phyloP scores from a whole-genome alignment of 30 jellyfish, hydroid and myxozoan genomes.

The Pseudorhiza aurosa region DNA sequence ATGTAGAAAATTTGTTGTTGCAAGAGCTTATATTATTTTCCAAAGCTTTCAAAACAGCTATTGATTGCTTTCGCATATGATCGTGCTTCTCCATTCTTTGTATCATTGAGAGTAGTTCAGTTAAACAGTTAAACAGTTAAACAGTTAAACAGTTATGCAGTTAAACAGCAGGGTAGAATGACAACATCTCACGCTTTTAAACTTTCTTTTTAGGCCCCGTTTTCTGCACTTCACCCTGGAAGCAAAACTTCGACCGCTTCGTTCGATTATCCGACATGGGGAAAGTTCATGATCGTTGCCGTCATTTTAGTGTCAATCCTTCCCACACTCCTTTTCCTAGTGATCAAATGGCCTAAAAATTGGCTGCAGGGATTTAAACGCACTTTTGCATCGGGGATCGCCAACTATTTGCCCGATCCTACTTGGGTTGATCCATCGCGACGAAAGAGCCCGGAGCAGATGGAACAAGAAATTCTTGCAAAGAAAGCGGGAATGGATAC shows the following conservation, averaged over 20 bases:
- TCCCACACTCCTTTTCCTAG: conserved; percentile 69
- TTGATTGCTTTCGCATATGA: no score
- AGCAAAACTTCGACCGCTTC: conserved; percentile 70
- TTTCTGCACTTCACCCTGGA: conserved; percentile 82
- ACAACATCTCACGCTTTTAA: no score
- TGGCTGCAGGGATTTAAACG: conserved; percentile 75
- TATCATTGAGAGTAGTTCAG: no score
- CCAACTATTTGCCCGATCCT: conserved; percentile 90
- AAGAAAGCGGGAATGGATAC: conserved; percentile 22
- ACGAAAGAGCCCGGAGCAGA: conserved; percentile 74
- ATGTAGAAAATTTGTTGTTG: no score
- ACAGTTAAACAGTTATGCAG: no score
- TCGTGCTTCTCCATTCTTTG: no score
- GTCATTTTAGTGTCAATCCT: conserved; percentile 63
- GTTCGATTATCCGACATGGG: conserved; percentile 87
- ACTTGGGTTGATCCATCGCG: conserved; percentile 73
- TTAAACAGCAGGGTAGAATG: no score
- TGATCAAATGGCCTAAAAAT: conserved; percentile 81
- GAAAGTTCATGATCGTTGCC: conserved; percentile 65
- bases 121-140: no score
- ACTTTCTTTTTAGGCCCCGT: conserved; percentile 68
- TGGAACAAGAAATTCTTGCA: conserved; percentile 63
- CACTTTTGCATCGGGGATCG: conserved; percentile 63
- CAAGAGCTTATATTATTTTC: no score
- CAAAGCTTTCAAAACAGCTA: no score